Evolutionary conservation across 2,888 invertebrate genomes (phyloP).

Genomic region (Pyrrhosoma nymphula): DNA sequence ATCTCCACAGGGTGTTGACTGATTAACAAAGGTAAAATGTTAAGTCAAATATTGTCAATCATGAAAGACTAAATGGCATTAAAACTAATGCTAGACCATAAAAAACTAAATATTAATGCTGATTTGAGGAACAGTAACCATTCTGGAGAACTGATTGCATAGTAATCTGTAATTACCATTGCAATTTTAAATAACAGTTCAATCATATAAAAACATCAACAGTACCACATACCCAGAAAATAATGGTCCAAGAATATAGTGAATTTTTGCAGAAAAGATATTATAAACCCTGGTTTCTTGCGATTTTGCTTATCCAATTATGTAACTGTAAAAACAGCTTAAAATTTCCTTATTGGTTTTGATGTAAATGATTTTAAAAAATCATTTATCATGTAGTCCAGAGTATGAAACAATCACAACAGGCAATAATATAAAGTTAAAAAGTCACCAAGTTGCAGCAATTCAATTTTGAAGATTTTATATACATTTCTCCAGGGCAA

Average conservation of each 20-base stretch:
- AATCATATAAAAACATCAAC: conserved; percentile 50
- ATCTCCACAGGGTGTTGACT: conserved; percentile 22
- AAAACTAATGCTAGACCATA: conserved; percentile 47
- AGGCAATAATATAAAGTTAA: conserved; percentile 66
- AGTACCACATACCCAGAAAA: conserved; percentile 48
- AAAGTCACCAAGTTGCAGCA: conserved; percentile 60
- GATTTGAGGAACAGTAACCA: conserved; percentile 64
- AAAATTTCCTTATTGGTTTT: background rate
- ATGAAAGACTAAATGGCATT: conserved; percentile 65
- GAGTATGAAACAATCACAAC: conserved; percentile 59
- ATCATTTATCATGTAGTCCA: conserved; percentile 59
- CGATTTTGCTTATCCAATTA: background rate
- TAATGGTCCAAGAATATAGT: conserved; percentile 41
- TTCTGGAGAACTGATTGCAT: conserved; percentile 19
- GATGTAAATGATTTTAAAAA: background rate
- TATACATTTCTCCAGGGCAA: conserved; percentile 62
- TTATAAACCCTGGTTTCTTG: conserved; percentile 44
- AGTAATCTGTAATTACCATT: background rate
- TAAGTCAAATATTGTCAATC: conserved; percentile 57
- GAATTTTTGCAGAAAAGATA: conserved; percentile 34
- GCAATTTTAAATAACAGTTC: conserved; percentile 50
- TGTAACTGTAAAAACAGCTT: conserved; percentile 36
- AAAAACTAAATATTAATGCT: conserved; percentile 56
- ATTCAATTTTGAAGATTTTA: conserved; percentile 49
- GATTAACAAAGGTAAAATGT: conserved; percentile 40